phyloP scores from a whole-genome alignment of 1,140 invertebrate species.

The Diplogasteroides magnus region DNA sequence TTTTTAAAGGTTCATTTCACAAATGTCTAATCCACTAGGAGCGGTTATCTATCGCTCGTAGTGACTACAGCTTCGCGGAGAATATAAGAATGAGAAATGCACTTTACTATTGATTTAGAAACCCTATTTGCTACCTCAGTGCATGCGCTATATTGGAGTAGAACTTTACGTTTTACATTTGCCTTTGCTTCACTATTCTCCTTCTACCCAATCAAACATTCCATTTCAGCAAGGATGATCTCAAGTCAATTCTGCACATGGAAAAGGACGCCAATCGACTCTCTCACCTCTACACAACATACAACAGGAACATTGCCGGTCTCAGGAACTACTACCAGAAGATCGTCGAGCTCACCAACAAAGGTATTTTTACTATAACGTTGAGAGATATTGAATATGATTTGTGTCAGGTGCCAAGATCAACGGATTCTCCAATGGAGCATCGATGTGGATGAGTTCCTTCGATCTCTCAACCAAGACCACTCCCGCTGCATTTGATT shows the following conservation, averaged over 20 bases:
- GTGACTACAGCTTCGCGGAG: too few species aligned
- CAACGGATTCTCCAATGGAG: conserved; percentile 32
- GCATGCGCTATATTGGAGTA: too few species aligned
- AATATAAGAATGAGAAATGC: too few species aligned
- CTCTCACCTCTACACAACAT: conserved; percentile 21
- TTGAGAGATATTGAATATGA: neutral
- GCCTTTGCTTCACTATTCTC: conserved; percentile 2
- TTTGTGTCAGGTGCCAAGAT: conserved; percentile 31
- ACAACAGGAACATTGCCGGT: conserved; percentile 8
- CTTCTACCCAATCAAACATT: neutral
- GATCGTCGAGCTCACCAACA: conserved; percentile 24
- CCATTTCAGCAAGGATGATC: conserved; percentile 19
- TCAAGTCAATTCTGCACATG: conserved; percentile 20
- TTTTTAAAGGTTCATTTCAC: neutral
- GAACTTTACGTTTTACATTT: too few species aligned
- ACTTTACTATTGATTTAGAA: too few species aligned
- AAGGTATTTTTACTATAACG: conserved; percentile 3
- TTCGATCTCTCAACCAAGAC: conserved; percentile 27
- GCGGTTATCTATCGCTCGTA: too few species aligned
- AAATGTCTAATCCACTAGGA: neutral
- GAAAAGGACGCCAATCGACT: conserved; percentile 27
- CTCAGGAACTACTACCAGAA: conserved; percentile 21
- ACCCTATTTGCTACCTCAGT: too few species aligned
- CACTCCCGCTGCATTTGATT: conserved; percentile 16
- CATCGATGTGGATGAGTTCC: conserved; percentile 37